Evolutionary conservation across 2,113 vertebrate species (phyloP).

Genomic region (Thalassoma bifasciatum): DNA sequence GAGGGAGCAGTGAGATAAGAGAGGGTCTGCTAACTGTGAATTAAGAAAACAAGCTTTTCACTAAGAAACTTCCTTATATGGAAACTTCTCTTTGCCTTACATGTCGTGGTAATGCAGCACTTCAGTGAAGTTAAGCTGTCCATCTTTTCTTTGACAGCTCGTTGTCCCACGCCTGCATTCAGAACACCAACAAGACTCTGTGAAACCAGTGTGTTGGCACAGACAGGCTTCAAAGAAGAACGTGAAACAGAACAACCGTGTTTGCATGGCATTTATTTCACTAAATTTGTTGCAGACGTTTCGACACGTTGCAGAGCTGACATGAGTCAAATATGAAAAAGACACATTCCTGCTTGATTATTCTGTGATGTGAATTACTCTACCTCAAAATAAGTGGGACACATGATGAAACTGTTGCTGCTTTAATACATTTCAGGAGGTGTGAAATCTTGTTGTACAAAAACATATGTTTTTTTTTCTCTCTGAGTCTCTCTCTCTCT

Average conservation of each 20-base stretch:
- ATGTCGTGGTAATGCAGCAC: background rate
- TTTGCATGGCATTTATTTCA: no score
- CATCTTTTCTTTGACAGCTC: background rate
- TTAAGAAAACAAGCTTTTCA: slow-evolving; percentile 8
- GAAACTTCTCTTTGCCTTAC: slow-evolving; percentile 6
- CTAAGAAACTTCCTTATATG: background rate
- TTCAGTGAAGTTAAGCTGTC: background rate
- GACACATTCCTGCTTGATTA: slow-evolving; percentile 2
- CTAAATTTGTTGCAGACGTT: background rate
- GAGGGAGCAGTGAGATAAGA: slow-evolving; percentile 26
- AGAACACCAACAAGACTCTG: no score
- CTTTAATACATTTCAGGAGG: background rate
- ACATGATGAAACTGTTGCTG: background rate
- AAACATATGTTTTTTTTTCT: background rate
- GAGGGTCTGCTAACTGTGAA: slow-evolving; percentile 32
- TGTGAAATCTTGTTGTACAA: no score
- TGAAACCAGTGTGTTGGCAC: background rate
- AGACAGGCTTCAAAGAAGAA: background rate
- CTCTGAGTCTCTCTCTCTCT: no score
- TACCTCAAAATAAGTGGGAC: background rate
- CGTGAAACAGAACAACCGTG: background rate
- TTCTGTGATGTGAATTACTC: no score
- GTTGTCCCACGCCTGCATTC: background rate
- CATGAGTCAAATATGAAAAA: background rate
- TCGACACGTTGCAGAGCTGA: background rate